Percentiles rank a stretch among this genome's conserved stretches.
These are phyloP conservation scores for Lerema accius DNA, from an alignment of 1,140 invertebrate species.

Conservation along the genomic window DNA sequence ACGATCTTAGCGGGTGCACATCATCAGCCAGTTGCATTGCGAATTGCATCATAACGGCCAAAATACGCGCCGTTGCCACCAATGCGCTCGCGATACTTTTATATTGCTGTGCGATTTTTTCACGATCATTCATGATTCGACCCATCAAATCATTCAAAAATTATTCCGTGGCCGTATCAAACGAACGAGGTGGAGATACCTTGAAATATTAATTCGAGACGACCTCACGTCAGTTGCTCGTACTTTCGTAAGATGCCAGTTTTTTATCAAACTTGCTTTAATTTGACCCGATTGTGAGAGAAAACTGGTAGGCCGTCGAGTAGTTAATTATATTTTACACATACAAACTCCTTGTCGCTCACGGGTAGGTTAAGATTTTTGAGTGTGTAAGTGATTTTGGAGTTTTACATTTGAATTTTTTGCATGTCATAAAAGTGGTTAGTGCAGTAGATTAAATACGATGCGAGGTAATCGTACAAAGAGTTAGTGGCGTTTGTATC, in stretches of 20 bases:
- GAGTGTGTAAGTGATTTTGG: conserved; percentile 10
- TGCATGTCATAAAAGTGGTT: background rate
- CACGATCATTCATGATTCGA: background rate
- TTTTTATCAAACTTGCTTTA: conserved; percentile 22
- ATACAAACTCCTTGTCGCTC: conserved; percentile 5
- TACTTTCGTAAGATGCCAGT: conserved; percentile 13
- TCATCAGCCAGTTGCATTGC: conserved; percentile 54
- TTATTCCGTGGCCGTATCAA: background rate
- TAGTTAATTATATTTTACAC: conserved; percentile 5
- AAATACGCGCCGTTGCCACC: conserved; percentile 51
- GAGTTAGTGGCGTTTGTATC: conserved; percentile 5
- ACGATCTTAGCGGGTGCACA: conserved; percentile 48
- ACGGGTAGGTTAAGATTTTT: conserved; percentile 16
- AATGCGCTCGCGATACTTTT: conserved; percentile 50
- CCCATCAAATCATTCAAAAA: background rate
- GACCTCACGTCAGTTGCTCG: background rate
- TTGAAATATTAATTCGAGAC: conserved; percentile 26
- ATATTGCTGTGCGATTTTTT: conserved; percentile 59
- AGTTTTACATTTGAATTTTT: conserved; percentile 17
- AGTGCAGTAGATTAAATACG: background rate
- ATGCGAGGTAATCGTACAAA: background rate
- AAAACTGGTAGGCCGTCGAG: conserved; percentile 23
- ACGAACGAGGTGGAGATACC: background rate
- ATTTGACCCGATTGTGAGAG: conserved; percentile 22
- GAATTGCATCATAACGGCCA: conserved; percentile 66